A percentile compares a stretch with the other conserved stretches of the same genome.
These are phyloP conservation scores for Drosophila seclusa DNA, from an alignment of 2,888 invertebrate species.

Conservation along the genomic window DNA sequence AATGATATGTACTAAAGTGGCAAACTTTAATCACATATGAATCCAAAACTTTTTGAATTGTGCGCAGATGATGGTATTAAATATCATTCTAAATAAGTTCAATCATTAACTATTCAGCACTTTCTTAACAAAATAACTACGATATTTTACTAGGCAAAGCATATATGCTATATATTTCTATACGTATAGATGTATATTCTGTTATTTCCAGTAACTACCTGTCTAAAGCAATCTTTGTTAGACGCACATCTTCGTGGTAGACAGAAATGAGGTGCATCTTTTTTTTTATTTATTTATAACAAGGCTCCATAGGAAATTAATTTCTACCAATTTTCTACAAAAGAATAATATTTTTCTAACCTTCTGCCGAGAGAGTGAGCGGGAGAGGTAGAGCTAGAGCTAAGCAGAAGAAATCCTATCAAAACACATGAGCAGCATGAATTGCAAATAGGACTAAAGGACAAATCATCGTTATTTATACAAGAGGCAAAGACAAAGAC, in stretches of 20 bases:
- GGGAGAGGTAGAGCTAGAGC: background rate
- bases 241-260: constrained; percentile 29
- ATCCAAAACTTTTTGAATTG: background rate
- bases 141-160: background rate
- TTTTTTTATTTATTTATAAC: constrained; percentile 76
- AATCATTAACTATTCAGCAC: background rate
- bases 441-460: constrained; percentile 73
- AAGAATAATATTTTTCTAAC: constrained; percentile 75
- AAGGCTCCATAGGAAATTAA: constrained; percentile 78
- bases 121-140: background rate
- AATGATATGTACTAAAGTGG: background rate
- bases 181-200: background rate
- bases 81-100: background rate
- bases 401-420: constrained; percentile 75
- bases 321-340: constrained; percentile 75
- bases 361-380: constrained; percentile 43
- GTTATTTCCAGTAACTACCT: constrained; percentile 33
- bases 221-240: constrained; percentile 17
- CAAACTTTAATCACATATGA: fast-evolving
- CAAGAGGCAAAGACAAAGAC: constrained; percentile 63
- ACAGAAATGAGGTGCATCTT: constrained; percentile 26
- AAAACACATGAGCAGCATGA: constrained; percentile 75
- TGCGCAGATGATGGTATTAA: background rate
- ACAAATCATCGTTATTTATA: constrained; percentile 78
- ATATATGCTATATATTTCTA: background rate